Evolutionary conservation across 1,140 invertebrate genomes (phyloP).

Genomic region (Aculops lycopersici): DNA sequence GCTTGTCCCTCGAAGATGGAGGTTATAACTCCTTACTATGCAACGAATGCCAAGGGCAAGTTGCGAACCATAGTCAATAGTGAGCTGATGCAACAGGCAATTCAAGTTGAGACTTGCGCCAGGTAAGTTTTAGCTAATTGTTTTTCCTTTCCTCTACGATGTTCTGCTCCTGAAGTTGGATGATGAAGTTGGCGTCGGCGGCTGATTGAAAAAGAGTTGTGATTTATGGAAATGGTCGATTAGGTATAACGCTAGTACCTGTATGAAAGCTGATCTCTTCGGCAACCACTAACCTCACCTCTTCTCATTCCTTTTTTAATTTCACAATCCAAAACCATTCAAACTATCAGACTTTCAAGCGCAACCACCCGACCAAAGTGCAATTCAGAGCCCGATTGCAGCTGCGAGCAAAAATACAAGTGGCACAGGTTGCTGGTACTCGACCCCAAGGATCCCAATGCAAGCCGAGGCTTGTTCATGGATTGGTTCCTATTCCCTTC

Average conservation of each 20-base stretch:
- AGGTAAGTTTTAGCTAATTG: conserved; percentile 23
- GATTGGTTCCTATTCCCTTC: conserved; percentile 81
- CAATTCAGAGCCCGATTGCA: too few species aligned
- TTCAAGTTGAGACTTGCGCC: conserved; percentile 68
- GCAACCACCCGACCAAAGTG: too few species aligned
- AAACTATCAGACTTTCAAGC: too few species aligned
- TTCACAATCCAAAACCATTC: too few species aligned
- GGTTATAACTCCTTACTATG: conserved; percentile 72
- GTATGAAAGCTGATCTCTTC: too few species aligned
- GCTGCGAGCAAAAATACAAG: conserved; percentile 60
- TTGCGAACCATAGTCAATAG: conserved; percentile 65
- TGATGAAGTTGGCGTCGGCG: too few species aligned
- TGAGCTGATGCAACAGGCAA: conserved; percentile 70
- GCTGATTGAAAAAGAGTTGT: too few species aligned
- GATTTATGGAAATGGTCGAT: too few species aligned
- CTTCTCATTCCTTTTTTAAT: too few species aligned
- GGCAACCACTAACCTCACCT: too few species aligned
- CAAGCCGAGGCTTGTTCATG: conserved; percentile 72
- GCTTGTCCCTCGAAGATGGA: conserved; percentile 66
- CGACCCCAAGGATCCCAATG: conserved; percentile 66
- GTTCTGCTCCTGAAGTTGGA: too few species aligned
- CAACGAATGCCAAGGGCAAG: conserved; percentile 58
- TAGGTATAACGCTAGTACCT: too few species aligned
- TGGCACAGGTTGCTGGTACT: conserved; percentile 57
- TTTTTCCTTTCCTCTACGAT: background rate